Evolutionary conservation across 2,797 vertebrate genomes (phyloP).

Genomic region (Poeciliopsis gracilis): DNA sequence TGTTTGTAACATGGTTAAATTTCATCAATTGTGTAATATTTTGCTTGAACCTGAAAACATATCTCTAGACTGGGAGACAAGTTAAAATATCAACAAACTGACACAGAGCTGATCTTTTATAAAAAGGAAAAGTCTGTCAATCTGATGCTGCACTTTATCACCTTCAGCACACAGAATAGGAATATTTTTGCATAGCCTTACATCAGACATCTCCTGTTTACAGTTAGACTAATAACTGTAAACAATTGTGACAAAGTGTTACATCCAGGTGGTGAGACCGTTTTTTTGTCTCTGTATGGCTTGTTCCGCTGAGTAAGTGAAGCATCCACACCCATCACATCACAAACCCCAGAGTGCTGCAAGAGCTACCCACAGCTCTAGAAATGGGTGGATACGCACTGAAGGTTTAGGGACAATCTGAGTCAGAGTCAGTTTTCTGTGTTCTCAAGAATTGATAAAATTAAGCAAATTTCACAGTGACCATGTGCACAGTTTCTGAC

Average conservation of each 20-base stretch:
- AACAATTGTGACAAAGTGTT: too few species aligned
- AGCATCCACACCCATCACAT: not conserved
- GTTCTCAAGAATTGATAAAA: not conserved
- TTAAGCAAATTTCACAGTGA: not conserved
- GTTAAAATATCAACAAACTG: not conserved
- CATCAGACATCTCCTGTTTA: too few species aligned
- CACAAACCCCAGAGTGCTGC: not conserved
- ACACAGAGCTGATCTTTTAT: not conserved
- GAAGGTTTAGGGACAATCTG: not conserved
- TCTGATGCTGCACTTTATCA: not conserved
- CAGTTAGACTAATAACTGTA: too few species aligned
- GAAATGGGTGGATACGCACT: not conserved
- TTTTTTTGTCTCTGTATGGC: too few species aligned
- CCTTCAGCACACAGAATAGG: too few species aligned
- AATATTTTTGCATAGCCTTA: too few species aligned
- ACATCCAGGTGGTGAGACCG: too few species aligned
- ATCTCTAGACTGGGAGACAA: not conserved
- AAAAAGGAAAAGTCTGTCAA: not conserved
- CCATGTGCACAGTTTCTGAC: not conserved
- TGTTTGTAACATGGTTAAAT: not conserved
- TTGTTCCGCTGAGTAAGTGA: too few species aligned
- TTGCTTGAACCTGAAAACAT: not conserved
- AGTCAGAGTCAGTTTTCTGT: not conserved
- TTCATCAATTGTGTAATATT: not conserved
- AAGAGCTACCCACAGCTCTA: not conserved